These are phyloP conservation scores for Spilosoma lubricipeda DNA, from an alignment of 2,888 invertebrate species.

Conservation along the genomic window DNA sequence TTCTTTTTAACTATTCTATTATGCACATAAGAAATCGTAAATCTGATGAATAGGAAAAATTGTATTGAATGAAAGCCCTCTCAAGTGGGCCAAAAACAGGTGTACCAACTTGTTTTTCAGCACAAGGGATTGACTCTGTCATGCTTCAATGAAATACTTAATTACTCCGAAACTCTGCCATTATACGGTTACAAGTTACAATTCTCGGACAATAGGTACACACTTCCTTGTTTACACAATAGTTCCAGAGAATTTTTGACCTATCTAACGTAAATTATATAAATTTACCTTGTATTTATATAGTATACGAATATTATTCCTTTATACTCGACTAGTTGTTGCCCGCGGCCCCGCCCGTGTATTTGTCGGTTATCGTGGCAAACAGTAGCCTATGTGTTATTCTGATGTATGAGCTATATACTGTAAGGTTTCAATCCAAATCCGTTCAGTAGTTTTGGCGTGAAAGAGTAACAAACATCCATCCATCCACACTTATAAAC, in stretches of 20 bases:
- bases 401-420: too few relatives aligned
- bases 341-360: too few relatives aligned
- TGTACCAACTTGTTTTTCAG: background rate
- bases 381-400: too few relatives aligned
- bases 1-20: background rate
- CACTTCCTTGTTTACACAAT: background rate
- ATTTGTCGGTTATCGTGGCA: too few relatives aligned
- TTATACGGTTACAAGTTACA: background rate
- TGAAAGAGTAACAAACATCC: too few relatives aligned
- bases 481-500: too few relatives aligned
- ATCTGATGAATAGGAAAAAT: background rate
- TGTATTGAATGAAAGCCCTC: background rate
- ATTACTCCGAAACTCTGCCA: background rate
- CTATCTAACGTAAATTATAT: background rate
- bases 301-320: too few relatives aligned
- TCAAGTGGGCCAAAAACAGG: background rate
- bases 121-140: background rate
- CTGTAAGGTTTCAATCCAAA: too few relatives aligned
- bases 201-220: background rate
- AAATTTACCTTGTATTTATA: too few relatives aligned
- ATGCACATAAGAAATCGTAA: background rate
- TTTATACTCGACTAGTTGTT: too few relatives aligned
- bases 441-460: too few relatives aligned
- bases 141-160: background rate
- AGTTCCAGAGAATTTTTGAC: background rate